Conservation (phyloP, 2,888 invertebrate species). For the Calameuta filiformis region DNA sequence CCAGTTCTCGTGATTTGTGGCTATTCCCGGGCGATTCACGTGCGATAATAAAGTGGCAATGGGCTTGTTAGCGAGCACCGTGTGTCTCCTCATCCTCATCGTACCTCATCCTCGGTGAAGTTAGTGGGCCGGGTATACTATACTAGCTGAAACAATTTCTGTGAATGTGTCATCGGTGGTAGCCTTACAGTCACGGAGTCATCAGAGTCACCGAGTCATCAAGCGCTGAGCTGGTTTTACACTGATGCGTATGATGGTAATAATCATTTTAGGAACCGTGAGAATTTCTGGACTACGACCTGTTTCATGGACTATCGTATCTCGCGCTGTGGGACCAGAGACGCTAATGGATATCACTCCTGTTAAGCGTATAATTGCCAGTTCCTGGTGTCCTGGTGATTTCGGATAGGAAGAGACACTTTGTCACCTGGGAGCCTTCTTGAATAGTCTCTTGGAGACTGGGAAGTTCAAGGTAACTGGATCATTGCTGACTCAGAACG, state of each 20-base stretch:
- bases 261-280: neutral
- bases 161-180: neutral
- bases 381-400: neutral
- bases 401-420: neutral
- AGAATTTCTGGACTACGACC: neutral
- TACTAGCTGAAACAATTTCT: slow-evolving; percentile 14
- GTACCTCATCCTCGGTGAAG: slow-evolving; percentile 3
- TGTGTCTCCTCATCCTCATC: slow-evolving; percentile 5
- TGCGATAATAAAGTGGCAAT: slow-evolving; percentile 65
- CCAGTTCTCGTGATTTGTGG: slow-evolving; percentile 63
- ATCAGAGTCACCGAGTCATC: neutral
- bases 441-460: neutral
- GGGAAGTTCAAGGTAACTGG: neutral
- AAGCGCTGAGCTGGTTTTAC: neutral
- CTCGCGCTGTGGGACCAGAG: neutral
- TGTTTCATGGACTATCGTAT: neutral
- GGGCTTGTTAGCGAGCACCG: slow-evolving; percentile 57
- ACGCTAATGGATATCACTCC: neutral
- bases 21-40: slow-evolving; percentile 57
- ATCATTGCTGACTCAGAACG: neutral
- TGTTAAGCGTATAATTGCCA: neutral
- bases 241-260: neutral
- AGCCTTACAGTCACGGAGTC: neutral
- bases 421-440: neutral
- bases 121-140: slow-evolving; percentile 9